Evolutionary conservation across 2,888 invertebrate species (phyloP).

Genomic region (Agonopterix heracliana): DNA sequence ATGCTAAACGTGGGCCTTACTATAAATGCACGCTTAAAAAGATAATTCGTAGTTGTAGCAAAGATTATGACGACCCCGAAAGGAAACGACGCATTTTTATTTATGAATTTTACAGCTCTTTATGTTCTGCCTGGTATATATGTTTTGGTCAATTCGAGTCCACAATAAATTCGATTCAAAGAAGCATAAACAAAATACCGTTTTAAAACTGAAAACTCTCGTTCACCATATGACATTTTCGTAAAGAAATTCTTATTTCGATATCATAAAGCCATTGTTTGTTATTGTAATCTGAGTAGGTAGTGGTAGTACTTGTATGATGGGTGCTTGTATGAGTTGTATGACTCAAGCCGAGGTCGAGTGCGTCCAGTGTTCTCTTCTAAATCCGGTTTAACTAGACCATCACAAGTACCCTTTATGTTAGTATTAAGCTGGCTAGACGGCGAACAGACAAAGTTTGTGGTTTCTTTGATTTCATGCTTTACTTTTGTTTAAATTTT

Average conservation of each 20-base stretch:
- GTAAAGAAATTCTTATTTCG: background rate
- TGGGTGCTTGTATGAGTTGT: conserved; percentile 20
- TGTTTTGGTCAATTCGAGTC: too few species aligned
- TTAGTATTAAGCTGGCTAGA: conserved; percentile 21
- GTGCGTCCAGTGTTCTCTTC: conserved; percentile 29
- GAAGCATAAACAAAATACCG: too few species aligned
- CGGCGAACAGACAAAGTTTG: conserved; percentile 9
- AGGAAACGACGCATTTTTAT: too few species aligned
- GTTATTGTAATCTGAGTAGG: conserved; percentile 5
- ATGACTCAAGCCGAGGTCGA: conserved; percentile 46
- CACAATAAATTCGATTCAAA: background rate
- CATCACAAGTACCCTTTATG: background rate
- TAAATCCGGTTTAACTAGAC: conserved; percentile 54
- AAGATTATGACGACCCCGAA: too few species aligned
- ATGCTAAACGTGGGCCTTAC: too few species aligned
- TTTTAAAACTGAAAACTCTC: background rate
- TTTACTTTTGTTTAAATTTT: conserved; percentile 1
- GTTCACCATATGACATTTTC: background rate
- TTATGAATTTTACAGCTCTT: too few species aligned
- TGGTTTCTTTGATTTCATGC: conserved; percentile 12
- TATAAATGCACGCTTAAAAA: too few species aligned
- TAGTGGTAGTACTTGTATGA: conserved; percentile 13
- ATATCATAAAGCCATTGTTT: background rate
- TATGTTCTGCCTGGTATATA: too few species aligned
- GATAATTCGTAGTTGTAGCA: too few species aligned